These are phyloP conservation scores for Cosmia pyralina DNA, from an alignment of 2,888 invertebrate species.

Conservation along the genomic window DNA sequence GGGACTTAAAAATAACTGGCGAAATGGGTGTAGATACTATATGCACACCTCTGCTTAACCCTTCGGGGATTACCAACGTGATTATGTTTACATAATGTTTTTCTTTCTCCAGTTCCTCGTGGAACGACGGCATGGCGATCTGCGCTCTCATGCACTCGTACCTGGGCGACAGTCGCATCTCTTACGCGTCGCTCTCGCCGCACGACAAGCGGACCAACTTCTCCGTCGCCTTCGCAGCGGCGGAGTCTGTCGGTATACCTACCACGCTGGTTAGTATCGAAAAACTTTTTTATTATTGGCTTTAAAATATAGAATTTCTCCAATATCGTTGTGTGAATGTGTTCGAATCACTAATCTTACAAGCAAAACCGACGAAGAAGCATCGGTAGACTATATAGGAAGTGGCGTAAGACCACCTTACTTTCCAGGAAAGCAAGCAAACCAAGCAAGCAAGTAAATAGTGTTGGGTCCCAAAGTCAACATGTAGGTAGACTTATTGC, in stretches of 20 bases:
- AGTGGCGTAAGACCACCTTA: too few species aligned
- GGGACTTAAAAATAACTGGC: too few species aligned
- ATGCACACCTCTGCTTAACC: neutral
- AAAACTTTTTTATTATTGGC: too few species aligned
- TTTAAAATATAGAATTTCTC: too few species aligned
- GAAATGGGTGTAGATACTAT: neutral
- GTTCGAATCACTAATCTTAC: too few species aligned
- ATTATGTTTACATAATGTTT: neutral
- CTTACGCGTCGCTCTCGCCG: conserved; percentile 94
- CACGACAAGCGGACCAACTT: conserved; percentile 96
- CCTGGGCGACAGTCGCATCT: conserved; percentile 94
- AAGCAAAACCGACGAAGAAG: too few species aligned
- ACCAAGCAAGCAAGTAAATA: too few species aligned
- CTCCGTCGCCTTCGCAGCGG: conserved; percentile 97
- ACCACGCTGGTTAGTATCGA: conserved; percentile 94
- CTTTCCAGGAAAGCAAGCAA: too few species aligned
- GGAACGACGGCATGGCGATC: conserved; percentile 98
- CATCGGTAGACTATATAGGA: too few species aligned
- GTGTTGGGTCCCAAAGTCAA: too few species aligned
- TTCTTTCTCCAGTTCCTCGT: conserved; percentile 91
- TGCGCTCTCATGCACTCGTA: conserved; percentile 98
- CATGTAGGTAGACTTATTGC: too few species aligned
- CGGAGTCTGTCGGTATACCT: conserved; percentile 97
- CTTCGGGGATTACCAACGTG: neutral
- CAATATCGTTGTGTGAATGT: too few species aligned